phyloP scores from a whole-genome alignment of 2,888 invertebrate genomes.

The Pycnomerus fuliginosus region DNA sequence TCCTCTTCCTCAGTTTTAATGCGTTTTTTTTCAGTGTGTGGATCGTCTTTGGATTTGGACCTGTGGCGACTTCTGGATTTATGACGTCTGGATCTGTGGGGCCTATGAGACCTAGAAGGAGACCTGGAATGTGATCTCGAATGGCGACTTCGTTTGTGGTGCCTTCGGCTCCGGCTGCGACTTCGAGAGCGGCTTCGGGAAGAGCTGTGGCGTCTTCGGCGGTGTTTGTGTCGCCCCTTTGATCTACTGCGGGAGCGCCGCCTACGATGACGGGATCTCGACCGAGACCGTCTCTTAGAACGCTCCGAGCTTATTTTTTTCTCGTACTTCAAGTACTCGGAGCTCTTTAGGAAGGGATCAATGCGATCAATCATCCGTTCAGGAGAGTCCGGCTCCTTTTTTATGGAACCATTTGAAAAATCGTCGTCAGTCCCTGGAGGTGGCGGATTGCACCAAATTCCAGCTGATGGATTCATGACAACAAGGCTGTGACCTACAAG shows the following conservation, averaged over 20 bases:
- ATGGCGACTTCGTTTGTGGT: conserved; percentile 24
- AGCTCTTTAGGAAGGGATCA: conserved; percentile 46
- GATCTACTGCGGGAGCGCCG: conserved; percentile 32
- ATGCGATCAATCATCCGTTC: conserved; percentile 37
- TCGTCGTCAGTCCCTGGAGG: conserved; percentile 49
- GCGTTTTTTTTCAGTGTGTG: conserved; percentile 23
- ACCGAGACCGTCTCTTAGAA: conserved; percentile 24
- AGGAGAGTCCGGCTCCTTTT: conserved; percentile 14
- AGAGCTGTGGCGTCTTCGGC: conserved; percentile 20
- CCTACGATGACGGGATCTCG: conserved; percentile 26
- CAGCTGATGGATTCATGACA: conserved; percentile 43
- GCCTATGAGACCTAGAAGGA: conserved; percentile 30
- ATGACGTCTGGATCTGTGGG: conserved; percentile 18
- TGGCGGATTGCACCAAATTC: conserved; percentile 49
- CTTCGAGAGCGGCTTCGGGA: conserved; percentile 22
- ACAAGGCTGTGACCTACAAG: conserved; percentile 49
- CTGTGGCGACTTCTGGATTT: conserved; percentile 16
- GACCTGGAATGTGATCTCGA: conserved; percentile 32
- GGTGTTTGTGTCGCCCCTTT: conserved; percentile 29
- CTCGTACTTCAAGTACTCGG: conserved; percentile 43
- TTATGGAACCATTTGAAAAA: conserved; percentile 18
- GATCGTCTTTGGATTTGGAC: conserved; percentile 1
- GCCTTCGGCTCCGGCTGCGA: conserved; percentile 18
- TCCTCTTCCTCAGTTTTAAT: conserved; percentile 38
- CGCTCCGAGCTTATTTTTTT: conserved; percentile 23